Conservation (phyloP, 2,113 vertebrate species). For the Melanerpes aurifrons region DNA sequence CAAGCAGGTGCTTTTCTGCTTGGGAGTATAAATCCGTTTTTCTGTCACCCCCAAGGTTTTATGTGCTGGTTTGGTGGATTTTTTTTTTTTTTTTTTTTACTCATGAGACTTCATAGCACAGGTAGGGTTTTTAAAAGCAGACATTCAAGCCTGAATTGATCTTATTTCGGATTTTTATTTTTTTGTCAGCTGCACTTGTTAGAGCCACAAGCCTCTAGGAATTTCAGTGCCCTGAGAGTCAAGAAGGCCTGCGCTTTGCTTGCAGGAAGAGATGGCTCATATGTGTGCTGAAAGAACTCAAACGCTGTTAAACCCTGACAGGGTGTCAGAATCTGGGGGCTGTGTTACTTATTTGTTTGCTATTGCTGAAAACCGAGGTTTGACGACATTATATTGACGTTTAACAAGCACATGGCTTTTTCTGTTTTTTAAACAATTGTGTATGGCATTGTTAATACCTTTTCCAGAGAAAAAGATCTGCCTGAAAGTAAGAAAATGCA, state of each 20-base stretch:
- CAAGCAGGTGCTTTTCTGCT: too few species aligned
- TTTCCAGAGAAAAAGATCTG: background rate
- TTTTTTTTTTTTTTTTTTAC: background rate
- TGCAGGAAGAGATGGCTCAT: fast-evolving
- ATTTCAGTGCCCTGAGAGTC: background rate
- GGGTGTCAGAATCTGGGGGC: too few species aligned
- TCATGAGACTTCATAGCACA: too few species aligned
- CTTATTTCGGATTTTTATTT: background rate
- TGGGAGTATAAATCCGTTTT: too few species aligned
- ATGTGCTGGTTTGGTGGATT: fast-evolving
- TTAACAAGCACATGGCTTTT: fast-evolving
- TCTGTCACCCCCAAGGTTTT: fast-evolving
- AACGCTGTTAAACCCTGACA: too few species aligned
- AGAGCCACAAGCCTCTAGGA: background rate
- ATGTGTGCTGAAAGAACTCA: fast-evolving
- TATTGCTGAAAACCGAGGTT: background rate
- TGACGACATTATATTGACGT: background rate
- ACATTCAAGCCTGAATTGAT: background rate
- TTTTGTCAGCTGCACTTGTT: background rate
- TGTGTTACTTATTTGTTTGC: background rate
- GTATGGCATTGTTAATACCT: background rate
- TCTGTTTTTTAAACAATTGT: background rate
- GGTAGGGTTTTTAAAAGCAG: background rate
- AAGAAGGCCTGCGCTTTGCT: background rate
- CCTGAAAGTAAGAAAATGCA: background rate